phyloP scores from a whole-genome alignment of 2,797 vertebrate species.

The Myotis planiceps region DNA sequence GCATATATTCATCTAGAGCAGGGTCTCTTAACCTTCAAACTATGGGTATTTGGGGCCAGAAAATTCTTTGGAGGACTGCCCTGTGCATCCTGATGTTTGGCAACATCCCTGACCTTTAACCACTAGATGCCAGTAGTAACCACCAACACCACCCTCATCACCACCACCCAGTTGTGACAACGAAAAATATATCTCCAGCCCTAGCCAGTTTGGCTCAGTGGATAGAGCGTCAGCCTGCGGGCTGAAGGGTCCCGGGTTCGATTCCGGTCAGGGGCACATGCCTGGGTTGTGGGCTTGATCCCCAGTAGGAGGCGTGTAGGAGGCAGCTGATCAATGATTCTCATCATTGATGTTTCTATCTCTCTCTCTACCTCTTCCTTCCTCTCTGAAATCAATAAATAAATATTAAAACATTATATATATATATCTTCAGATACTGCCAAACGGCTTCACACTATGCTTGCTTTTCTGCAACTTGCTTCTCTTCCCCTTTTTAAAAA shows the following conservation, averaged over 20 bases:
- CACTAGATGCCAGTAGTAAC: background rate
- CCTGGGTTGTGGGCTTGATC: too few relatives aligned
- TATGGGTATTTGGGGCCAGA: background rate
- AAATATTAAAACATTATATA: too few relatives aligned
- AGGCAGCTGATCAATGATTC: too few relatives aligned
- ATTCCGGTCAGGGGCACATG: too few relatives aligned
- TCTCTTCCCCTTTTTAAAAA: background rate
- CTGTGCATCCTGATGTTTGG: background rate
- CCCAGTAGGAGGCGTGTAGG: too few relatives aligned
- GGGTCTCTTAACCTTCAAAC: background rate
- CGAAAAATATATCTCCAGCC: background rate
- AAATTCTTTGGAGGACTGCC: background rate
- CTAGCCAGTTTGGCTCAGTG: too few relatives aligned
- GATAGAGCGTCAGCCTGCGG: too few relatives aligned
- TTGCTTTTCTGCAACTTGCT: background rate
- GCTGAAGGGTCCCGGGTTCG: too few relatives aligned
- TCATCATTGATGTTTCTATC: too few relatives aligned
- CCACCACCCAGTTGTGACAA: background rate
- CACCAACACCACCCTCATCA: rapidly evolving
- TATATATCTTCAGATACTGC: too few relatives aligned
- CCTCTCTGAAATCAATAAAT: too few relatives aligned
- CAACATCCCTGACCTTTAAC: background rate
- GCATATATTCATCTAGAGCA: background rate
- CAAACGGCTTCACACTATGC: background rate
- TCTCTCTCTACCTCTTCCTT: too few relatives aligned